Evolutionary conservation across 2,888 invertebrate genomes (phyloP), one percentile per base, ranked within the genome.

Genomic region (Chirona hameri): DNA sequence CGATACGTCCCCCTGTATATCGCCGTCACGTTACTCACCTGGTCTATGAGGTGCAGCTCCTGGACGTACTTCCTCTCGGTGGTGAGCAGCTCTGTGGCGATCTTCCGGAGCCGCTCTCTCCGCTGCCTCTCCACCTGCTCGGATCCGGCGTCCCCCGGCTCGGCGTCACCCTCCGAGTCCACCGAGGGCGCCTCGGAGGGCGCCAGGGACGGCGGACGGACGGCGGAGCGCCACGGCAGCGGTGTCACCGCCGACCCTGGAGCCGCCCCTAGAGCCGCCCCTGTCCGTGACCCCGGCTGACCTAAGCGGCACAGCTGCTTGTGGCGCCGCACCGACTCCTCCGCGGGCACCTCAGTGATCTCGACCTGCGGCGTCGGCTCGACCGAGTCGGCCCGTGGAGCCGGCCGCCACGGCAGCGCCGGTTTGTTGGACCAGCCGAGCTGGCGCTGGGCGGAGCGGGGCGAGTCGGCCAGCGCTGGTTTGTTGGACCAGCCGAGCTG

Each of bases 41-140:
- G 82, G 85, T 91, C 91, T 69, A 92, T 89, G 27, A 92, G 88
- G 82, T 90, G 89, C 69, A 92, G 87, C 85, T 91, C 89, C 79
- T 88, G 88, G 0, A 92, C 92, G 86, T 92, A 92, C 84, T 90
- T 89, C 83, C 90, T 88, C 86, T 92, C 92, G 0, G 91, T 91
- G 12, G 90, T 89, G 15, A 92, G 87, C 60, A 92, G 87, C 86
- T 92, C 92, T 82, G 90, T 89, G 10, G 91, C 91, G 24, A 90
- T 89, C 84, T 88, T 88, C 85, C 85, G 85, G 82, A 86, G 86
- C 5, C 86, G 86, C 5, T 27, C 18, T 0, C 48, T 24, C 3
- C 79, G n/a, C 48, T 12, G 21, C 39, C 18, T 12, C 48, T n/a
- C 79, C n/a, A 15, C 48, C 79, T 79, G 24, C 48, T 79, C 79